A percentile compares a stretch with the other conserved stretches of the same genome.
phyloP scores from a whole-genome alignment of 2,797 vertebrate species.

The Enteromius thamalakanensis region DNA sequence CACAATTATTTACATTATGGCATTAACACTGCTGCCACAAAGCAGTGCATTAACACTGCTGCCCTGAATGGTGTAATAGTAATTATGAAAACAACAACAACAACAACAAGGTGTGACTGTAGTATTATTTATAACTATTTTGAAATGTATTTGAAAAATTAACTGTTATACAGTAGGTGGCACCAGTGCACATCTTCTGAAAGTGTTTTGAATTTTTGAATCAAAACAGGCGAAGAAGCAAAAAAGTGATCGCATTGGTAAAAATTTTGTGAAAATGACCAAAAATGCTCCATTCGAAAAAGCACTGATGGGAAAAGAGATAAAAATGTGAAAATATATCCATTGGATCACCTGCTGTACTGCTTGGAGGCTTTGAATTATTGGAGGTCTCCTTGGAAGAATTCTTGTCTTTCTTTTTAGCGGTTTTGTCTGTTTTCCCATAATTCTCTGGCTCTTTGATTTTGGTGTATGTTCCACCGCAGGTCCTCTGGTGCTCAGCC shows the following conservation, averaged over 20 bases:
- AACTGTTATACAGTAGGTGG: too few relatives aligned
- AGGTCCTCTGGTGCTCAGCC: slow-evolving; percentile 85
- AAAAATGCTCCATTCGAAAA: not conserved
- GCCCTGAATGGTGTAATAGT: too few relatives aligned
- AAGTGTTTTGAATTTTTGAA: too few relatives aligned
- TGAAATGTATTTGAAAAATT: not conserved
- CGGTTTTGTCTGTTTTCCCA: slow-evolving; percentile 78
- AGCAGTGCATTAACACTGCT: too few relatives aligned
- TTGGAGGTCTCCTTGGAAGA: slow-evolving; percentile 52
- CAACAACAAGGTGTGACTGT: not conserved
- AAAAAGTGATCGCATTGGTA: not conserved
- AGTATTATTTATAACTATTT: too few relatives aligned
- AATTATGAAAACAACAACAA: too few relatives aligned
- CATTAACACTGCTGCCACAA: too few relatives aligned
- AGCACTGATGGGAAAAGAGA: not conserved
- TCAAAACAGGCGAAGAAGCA: too few relatives aligned
- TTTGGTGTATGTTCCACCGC: slow-evolving; percentile 89
- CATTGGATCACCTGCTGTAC: slow-evolving; percentile 41
- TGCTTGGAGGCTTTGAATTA: slow-evolving; percentile 57
- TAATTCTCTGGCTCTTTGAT: slow-evolving; percentile 93
- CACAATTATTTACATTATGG: too few relatives aligned
- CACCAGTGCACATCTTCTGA: too few relatives aligned
- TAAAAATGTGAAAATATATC: not conserved
- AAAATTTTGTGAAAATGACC: not conserved
- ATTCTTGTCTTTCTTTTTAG: slow-evolving; percentile 53